These are phyloP conservation scores for Synanthedon formicaeformis DNA, from an alignment of 2,888 invertebrate genomes.

Conservation along the genomic window DNA sequence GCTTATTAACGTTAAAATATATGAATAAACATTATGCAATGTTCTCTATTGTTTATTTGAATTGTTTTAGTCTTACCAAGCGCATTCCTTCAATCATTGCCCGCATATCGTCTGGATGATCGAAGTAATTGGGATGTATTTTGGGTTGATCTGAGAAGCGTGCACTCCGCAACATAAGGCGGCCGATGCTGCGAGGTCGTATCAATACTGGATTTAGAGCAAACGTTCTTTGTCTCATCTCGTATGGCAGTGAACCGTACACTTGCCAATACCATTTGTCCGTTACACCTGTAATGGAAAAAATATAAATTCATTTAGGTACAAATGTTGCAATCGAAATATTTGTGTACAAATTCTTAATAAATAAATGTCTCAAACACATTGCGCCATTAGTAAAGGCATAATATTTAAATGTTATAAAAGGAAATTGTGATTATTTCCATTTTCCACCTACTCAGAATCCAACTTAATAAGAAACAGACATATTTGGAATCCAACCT, in stretches of 20 bases:
- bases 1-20: no score
- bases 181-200: conserved; percentile 80
- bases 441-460: no score
- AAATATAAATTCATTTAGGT: not conserved
- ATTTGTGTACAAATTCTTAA: no score
- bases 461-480: no score
- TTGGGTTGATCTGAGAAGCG: conserved; percentile 82
- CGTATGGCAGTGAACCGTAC: conserved; percentile 55
- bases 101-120: conserved; percentile 76
- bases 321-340: no score
- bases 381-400: no score
- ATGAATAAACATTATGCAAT: no score
- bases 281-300: conserved; percentile 56
- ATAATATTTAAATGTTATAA: no score
- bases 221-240: conserved; percentile 68
- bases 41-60: no score
- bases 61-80: conserved; percentile 60
- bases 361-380: no score
- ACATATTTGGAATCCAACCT: no score
- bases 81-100: conserved; percentile 81
- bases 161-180: conserved; percentile 75
- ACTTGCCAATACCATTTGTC: conserved; percentile 71
- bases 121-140: conserved; percentile 86
- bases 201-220: conserved; percentile 80
- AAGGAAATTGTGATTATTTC: no score